These are phyloP conservation scores for Aldrovandia affinis DNA, from an alignment of 2,797 vertebrate species.

Conservation along the genomic window DNA sequence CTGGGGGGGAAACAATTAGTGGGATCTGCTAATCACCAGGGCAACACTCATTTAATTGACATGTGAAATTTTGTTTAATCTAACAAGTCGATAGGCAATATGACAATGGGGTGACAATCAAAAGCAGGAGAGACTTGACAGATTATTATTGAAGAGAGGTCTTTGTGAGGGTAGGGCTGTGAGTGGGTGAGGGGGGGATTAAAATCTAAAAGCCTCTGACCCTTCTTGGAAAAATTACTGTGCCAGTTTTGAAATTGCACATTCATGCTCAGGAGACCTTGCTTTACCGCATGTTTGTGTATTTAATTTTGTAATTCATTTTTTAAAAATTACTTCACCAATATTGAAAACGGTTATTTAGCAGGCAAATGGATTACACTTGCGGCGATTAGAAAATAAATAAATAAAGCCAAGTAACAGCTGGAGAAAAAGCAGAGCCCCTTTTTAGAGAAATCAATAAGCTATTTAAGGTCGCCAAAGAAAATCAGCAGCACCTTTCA, in stretches of 20 bases:
- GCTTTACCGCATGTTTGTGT: background rate
- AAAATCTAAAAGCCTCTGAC: slow-evolving; percentile 63
- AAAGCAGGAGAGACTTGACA: slow-evolving; percentile 60
- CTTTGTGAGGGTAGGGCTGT: slow-evolving; percentile 63
- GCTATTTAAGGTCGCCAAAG: slow-evolving; percentile 66
- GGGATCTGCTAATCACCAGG: slow-evolving; percentile 78
- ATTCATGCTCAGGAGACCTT: slow-evolving; percentile 29
- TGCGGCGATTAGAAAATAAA: slow-evolving; percentile 19
- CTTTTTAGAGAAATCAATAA: slow-evolving; percentile 68
- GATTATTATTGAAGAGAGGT: slow-evolving; percentile 62
- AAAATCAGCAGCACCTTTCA: slow-evolving; percentile 50
- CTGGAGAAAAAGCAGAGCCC: slow-evolving; percentile 41
- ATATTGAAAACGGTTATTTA: slow-evolving; percentile 55
- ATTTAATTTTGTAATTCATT: slow-evolving; percentile 32
- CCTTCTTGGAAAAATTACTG: slow-evolving; percentile 56
- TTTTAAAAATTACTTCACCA: background rate
- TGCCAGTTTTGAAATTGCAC: slow-evolving; percentile 39
- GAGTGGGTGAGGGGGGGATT: slow-evolving; percentile 60
- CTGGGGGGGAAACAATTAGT: slow-evolving; percentile 74
- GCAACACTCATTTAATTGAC: slow-evolving; percentile 80
- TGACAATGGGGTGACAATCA: slow-evolving; percentile 62
- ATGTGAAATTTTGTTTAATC: slow-evolving; percentile 78
- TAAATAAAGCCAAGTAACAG: slow-evolving; percentile 30
- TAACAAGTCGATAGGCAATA: slow-evolving; percentile 71
- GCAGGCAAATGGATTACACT: slow-evolving; percentile 41